A percentile compares a stretch with the other conserved stretches of the same genome.
Evolutionary conservation across 37 sponge, comb jelly and placozoan species (phyloP).

Genomic region (Ephydatia muelleri): DNA sequence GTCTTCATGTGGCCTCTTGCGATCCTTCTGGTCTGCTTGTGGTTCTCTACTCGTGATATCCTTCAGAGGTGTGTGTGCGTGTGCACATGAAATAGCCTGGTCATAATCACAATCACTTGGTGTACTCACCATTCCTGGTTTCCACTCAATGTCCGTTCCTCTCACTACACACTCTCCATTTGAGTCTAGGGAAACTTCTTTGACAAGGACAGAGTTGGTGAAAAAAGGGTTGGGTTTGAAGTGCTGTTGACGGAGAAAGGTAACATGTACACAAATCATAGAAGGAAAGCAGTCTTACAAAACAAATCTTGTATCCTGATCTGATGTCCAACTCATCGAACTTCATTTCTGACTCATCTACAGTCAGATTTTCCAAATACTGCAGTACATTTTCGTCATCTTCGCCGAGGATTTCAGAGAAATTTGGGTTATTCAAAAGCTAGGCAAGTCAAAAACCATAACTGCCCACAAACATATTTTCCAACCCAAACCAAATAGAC

Average conservation of each 20-base stretch:
- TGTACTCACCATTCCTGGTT: constrained; percentile 74
- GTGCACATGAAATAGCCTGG: background rate
- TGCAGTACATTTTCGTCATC: constrained; percentile 80
- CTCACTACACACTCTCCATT: constrained; percentile 61
- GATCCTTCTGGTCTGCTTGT: constrained; percentile 29
- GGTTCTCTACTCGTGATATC: constrained; percentile 16
- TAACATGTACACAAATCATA: background rate
- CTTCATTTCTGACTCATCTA: constrained; percentile 79
- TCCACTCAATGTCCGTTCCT: constrained; percentile 90
- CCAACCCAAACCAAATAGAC: background rate
- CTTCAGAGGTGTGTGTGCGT: constrained; percentile 10
- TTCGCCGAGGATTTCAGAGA: constrained; percentile 71
- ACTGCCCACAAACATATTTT: background rate
- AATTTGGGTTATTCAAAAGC: constrained; percentile 81
- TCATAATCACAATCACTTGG: background rate
- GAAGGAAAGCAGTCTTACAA: constrained; percentile 51
- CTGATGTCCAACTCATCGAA: constrained; percentile 63
- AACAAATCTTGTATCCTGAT: constrained; percentile 86
- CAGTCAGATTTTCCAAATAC: constrained; percentile 63
- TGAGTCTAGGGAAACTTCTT: constrained; percentile 82
- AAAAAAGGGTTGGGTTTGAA: constrained; percentile 91
- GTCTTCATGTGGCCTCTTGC: constrained; percentile 73
- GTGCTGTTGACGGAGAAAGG: constrained; percentile 27
- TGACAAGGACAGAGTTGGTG: constrained; percentile 70
- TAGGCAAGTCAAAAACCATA: constrained; percentile 5